Conservation (phyloP, 2,888 invertebrate genomes). For the Pelosia muscerda region DNA sequence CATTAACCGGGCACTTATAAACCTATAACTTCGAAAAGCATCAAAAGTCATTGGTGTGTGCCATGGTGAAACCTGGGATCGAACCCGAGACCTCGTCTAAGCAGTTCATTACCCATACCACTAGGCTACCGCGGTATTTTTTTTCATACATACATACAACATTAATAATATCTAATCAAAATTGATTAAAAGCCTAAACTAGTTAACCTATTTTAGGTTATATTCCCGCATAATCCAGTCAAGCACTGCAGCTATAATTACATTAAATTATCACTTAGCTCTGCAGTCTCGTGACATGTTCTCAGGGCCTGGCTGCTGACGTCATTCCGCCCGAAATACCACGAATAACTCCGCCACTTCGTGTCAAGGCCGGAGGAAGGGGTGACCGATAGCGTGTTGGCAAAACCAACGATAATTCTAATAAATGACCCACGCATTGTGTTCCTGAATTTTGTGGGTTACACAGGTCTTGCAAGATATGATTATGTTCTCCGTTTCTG, state of each 20-base stretch:
- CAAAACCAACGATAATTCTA: conserved; percentile 47
- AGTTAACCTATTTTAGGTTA: neutral
- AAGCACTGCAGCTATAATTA: conserved; percentile 49
- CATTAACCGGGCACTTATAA: too few species aligned
- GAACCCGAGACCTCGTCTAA: too few species aligned
- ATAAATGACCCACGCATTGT: conserved; percentile 44
- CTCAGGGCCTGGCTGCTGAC: conserved; percentile 46
- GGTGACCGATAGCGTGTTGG: conserved; percentile 50
- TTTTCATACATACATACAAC: too few species aligned
- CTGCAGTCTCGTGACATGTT: conserved; percentile 47
- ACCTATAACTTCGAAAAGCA: too few species aligned
- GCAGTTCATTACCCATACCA: too few species aligned
- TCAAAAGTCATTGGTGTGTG: too few species aligned
- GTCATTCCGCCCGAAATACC: conserved; percentile 45
- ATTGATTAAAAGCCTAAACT: neutral
- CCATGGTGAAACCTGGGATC: too few species aligned
- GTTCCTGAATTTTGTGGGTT: conserved; percentile 29
- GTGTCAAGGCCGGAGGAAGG: conserved; percentile 54
- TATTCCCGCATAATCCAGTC: conserved; percentile 21
- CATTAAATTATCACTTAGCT: conserved; percentile 48
- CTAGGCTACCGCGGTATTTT: too few species aligned
- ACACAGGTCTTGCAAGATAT: conserved; percentile 8
- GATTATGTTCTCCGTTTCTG: neutral
- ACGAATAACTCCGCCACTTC: conserved; percentile 48
- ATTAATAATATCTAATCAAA: neutral